phyloP scores from a whole-genome alignment of 1,140 invertebrate genomes.

The Brachionus calyciflorus region DNA sequence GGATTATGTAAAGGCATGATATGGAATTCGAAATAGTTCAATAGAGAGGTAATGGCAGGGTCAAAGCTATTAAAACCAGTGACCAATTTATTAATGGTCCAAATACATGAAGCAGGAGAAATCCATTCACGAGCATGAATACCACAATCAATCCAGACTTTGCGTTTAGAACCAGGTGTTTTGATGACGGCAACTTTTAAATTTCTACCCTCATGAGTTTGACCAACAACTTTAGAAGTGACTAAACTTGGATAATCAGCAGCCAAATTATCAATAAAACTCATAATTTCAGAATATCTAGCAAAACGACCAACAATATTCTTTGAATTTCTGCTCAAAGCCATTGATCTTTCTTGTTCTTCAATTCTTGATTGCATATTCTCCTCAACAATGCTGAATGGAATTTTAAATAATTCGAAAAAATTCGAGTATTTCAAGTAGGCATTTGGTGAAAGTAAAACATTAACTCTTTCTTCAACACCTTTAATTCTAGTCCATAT shows the following conservation, averaged over 20 bases:
- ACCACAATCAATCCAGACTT: constrained; percentile 46
- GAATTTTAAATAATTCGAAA: constrained; percentile 21
- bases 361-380: constrained; percentile 15
- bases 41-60: neutral
- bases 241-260: neutral
- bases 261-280: constrained; percentile 16
- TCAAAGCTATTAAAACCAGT: constrained; percentile 8
- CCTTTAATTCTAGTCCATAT: constrained; percentile 35
- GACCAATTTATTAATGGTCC: constrained; percentile 30
- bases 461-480: constrained; percentile 2
- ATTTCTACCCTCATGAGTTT: constrained; percentile 20
- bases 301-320: constrained; percentile 37
- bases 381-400: neutral
- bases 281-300: constrained; percentile 11
- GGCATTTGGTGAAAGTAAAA: constrained; percentile 17
- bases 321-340: neutral
- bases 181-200: constrained; percentile 28
- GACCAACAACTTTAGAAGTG: neutral
- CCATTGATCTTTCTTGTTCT: constrained; percentile 29
- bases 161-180: neutral
- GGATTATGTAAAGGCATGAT: constrained; percentile 44
- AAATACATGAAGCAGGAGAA: constrained; percentile 51
- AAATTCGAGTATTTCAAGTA: constrained; percentile 28
- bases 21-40: constrained; percentile 36
- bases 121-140: constrained; percentile 55